Evolutionary conservation across 2,113 vertebrate species (phyloP).

Genomic region (Clinocottus analis): DNA sequence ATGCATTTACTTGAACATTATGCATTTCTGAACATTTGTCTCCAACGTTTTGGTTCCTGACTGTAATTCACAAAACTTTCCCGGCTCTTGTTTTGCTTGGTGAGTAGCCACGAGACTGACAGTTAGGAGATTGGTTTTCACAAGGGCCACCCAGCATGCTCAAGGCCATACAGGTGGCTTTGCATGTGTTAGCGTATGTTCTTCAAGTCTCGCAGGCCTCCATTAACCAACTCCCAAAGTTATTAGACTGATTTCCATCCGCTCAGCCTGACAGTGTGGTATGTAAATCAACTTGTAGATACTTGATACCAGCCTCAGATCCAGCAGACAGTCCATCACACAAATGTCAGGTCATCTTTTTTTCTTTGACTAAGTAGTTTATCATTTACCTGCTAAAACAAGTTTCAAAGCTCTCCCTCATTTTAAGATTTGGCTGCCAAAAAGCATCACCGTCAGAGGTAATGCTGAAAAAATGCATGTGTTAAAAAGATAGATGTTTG

Average conservation of each 20-base stretch:
- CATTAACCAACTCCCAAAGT: neutral
- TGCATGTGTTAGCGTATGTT: neutral
- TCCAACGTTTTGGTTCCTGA: slow-evolving; percentile 6
- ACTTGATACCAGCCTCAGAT: slow-evolving; percentile 27
- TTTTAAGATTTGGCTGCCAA: slow-evolving; percentile 8
- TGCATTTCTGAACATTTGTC: neutral
- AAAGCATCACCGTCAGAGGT: neutral
- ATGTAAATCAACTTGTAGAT: slow-evolving; percentile 30
- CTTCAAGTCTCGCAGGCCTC: neutral
- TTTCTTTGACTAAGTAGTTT: neutral
- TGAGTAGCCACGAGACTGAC: slow-evolving; percentile 14
- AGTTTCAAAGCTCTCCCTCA: slow-evolving; percentile 4
- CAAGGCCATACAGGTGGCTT: slow-evolving; percentile 3
- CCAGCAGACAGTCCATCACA: slow-evolving; percentile 4
- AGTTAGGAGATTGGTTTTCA: slow-evolving; percentile 29
- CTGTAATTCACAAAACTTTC: slow-evolving; percentile 40
- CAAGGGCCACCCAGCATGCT: slow-evolving; percentile 39
- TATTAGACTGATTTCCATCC: neutral
- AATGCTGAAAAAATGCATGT: neutral
- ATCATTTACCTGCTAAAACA: slow-evolving; percentile 9
- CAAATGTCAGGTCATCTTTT: slow-evolving; percentile 19
- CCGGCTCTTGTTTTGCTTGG: slow-evolving; percentile 25
- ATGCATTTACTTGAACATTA: slow-evolving; percentile 9
- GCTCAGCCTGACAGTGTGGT: neutral
- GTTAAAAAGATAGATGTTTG: neutral